Conservation (phyloP, 2,113 vertebrate genomes). For the Sinocyclocheilus rhinocerous region DNA sequence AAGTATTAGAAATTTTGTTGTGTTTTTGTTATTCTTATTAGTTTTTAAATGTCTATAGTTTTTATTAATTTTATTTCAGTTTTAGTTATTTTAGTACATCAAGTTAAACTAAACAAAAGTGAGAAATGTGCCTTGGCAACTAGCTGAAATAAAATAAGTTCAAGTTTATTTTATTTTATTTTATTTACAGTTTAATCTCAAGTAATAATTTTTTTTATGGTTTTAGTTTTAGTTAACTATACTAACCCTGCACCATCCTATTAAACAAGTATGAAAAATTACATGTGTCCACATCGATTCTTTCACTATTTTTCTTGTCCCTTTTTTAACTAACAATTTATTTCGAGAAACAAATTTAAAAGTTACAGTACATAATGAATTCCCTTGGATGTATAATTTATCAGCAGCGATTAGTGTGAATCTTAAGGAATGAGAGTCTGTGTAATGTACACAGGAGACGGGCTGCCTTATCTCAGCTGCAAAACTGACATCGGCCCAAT, state of each 20-base stretch:
- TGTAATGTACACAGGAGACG: constrained; percentile 50
- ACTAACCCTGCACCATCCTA: background rate
- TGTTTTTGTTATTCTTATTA: too few species aligned
- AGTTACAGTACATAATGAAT: constrained; percentile 58
- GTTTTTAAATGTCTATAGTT: too few species aligned
- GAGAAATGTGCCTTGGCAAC: too few species aligned
- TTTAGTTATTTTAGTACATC: too few species aligned
- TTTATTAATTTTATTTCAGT: too few species aligned
- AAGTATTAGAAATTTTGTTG: too few species aligned
- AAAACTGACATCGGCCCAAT: constrained; percentile 55
- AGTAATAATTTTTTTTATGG: too few species aligned
- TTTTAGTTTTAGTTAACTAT: too few species aligned
- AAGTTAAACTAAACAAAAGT: too few species aligned
- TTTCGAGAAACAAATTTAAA: constrained; percentile 32
- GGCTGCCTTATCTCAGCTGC: constrained; percentile 32
- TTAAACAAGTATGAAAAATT: background rate
- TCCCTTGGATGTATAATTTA: constrained; percentile 84
- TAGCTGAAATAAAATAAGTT: too few species aligned
- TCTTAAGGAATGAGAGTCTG: constrained; percentile 65
- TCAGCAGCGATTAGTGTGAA: constrained; percentile 76
- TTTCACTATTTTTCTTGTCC: background rate
- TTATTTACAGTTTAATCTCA: too few species aligned
- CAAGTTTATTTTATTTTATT: too few species aligned
- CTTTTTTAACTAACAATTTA: constrained; percentile 42
- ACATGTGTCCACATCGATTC: constrained; percentile 11